Conservation (phyloP, 2,113 vertebrate genomes). For the Loxodonta africana region DNA sequence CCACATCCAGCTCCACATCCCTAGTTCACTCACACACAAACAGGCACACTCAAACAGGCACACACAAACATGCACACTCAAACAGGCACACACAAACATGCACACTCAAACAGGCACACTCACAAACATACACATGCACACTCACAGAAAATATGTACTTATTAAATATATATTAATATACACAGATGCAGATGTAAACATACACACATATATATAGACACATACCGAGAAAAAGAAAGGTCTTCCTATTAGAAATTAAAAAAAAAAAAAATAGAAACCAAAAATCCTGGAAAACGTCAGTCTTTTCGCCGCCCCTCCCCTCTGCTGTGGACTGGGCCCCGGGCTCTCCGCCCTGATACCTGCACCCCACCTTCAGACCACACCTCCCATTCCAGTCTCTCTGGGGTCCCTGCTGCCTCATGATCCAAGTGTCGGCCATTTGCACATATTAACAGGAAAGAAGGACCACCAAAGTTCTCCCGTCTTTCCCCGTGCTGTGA, state of each 20-base stretch:
- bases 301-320: neutral
- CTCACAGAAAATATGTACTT: neutral
- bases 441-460: slow-evolving; percentile 67
- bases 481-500: slow-evolving; percentile 69
- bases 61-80: no score
- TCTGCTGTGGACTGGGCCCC: neutral
- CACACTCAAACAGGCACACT: no score
- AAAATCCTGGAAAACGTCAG: neutral
- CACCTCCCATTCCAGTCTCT: neutral
- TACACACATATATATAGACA: neutral
- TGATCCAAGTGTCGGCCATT: slow-evolving; percentile 66
- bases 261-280: neutral
- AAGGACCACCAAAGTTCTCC: slow-evolving; percentile 57
- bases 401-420: slow-evolving; percentile 60
- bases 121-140: no score
- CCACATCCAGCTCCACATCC: neutral
- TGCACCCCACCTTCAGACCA: neutral
- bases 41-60: neutral
- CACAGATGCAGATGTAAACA: no score
- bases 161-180: neutral
- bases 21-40: neutral
- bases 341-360: neutral
- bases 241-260: neutral
- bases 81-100: no score
- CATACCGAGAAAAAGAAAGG: neutral